Base-by-base conservation (phyloP, 2,797 vertebrate species). In the Chaetophractus vellerosus region DNA sequence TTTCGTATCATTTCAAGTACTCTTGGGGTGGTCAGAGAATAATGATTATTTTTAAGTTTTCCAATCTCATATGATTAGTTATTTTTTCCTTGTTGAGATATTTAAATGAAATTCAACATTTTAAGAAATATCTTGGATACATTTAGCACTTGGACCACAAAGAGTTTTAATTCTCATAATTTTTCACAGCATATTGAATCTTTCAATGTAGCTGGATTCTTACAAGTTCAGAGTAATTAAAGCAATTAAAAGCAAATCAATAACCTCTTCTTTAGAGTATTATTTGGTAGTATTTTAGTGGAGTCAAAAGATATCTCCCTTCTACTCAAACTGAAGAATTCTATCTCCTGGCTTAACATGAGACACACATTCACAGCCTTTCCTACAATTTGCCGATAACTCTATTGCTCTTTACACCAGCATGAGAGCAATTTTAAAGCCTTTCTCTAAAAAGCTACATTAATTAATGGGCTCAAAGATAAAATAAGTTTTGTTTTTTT, bases 71-170 rank as follows among this genome's bases (percentile, higher is more conserved):
- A 2, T 50, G 59, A 38, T 75, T 94, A 91, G n/a, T n/a, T n/a
- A n/a, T 61, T 71, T 63, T 57, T 78, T 63, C 31, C 52, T 89
- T 68, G 24, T 41, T 48, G 57, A 88, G 14, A 50, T 72, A 93
- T 19, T 88, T 50, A 91, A 97, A 55, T 76, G 21, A 94, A 91
- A 78, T 88, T 79, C 48, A 81, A 71, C 69, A 79, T 91, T 64
- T 75, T 76, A 96, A 81, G 71, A 93, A 94, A 33, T 61, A 74
- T 64, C 84, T 80, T 52, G 14, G 52, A 91, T 86, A 59, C 19
- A 90, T 28, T 64, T 82, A 45, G 36, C 69, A 52, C 48, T n/a
- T n/a, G n/a, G n/a, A n/a, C n/a, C n/a, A n/a, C n/a, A 80, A 41
- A 59, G 81, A 76, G 68, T n/a, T 71, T 28, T 63, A 57, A 79